Base-by-base conservation (phyloP, 2,888 invertebrate genomes). In the Anthrax anthrax region DNA sequence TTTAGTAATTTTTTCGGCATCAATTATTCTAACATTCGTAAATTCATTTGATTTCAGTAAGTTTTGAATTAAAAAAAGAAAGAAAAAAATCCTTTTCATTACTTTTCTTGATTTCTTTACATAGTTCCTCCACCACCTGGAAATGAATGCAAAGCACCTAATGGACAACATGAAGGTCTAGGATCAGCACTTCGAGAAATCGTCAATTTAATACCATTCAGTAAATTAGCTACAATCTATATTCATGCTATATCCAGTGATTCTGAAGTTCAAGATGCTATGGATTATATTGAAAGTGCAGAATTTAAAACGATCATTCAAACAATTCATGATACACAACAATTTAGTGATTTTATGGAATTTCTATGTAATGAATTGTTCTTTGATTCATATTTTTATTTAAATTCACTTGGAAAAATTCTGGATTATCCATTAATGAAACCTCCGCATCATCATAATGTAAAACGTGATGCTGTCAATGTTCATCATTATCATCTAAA, bases 51-150 rank as follows among this genome's bases (percentile, higher is more conserved):
- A n/a, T n/a, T n/a, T n/a, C n/a, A n/a, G n/a, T n/a, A n/a, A n/a
- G n/a, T n/a, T n/a, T n/a, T n/a, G n/a, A n/a, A n/a, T n/a, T n/a
- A n/a, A n/a, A n/a, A n/a, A n/a, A n/a, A n/a, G n/a, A n/a, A n/a
- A n/a, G n/a, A n/a, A n/a, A n/a, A n/a, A n/a, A n/a, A n/a, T n/a
- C n/a, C n/a, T n/a, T n/a, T n/a, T n/a, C n/a, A n/a, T n/a, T n/a
- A n/a, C n/a, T n/a, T 23, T 23, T 8, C 23, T 27, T 27, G 9
- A 27, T 8, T 27, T 27, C 9, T 27, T 27, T 27, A 27, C 9
- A 13, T 27, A 51, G 51, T 51, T 47, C 51, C 51, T 2, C 49
- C 51, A 34, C 51, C 51, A 44, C 51, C 51, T 13, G 47, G 47
- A 18, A 41, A 42, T 37, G 27, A 47, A 17, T 51, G 51, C 38